Percentiles rank a stretch among this genome's conserved stretches.
These are phyloP conservation scores for Morone saxatilis DNA, from an alignment of 2,113 vertebrate species.

Conservation along the genomic window DNA sequence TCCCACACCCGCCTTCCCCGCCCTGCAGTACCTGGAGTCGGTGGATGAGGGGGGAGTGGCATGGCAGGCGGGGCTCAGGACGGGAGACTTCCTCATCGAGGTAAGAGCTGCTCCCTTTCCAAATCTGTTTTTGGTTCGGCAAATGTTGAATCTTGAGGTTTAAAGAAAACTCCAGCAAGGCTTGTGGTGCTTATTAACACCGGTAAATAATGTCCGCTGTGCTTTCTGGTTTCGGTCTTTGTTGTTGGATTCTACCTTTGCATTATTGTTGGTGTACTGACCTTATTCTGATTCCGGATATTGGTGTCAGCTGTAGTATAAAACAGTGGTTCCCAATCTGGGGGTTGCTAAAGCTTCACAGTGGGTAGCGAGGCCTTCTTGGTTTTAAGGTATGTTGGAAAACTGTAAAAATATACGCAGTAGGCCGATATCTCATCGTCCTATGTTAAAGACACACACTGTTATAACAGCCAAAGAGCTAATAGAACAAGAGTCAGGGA, in stretches of 20 bases:
- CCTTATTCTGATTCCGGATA: not conserved
- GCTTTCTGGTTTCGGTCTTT: not conserved
- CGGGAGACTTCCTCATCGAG: conserved; percentile 98
- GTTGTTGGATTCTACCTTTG: not conserved
- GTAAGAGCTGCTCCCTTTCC: conserved; percentile 80
- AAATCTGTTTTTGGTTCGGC: too few relatives aligned
- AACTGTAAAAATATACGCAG: too few relatives aligned
- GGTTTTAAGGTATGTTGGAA: too few relatives aligned
- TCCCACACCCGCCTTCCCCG: conserved; percentile 96
- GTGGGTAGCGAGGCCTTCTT: too few relatives aligned
- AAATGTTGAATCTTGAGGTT: too few relatives aligned
- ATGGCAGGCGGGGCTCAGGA: conserved; percentile 96
- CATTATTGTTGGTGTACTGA: not conserved
- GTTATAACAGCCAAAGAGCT: too few relatives aligned
- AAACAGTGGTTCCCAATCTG: too few relatives aligned
- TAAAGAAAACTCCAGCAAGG: not conserved
- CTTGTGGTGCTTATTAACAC: not conserved
- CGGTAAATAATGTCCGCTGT: not conserved
- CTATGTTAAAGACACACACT: too few relatives aligned
- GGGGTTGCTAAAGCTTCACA: too few relatives aligned
- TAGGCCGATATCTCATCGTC: too few relatives aligned
- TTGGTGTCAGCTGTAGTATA: not conserved
- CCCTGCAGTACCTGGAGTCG: conserved; percentile 98
- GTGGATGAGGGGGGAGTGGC: conserved; percentile 98
- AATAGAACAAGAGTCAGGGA: too few relatives aligned